Conservation (phyloP, 2,888 invertebrate species). For the Cyclophora punctaria region DNA sequence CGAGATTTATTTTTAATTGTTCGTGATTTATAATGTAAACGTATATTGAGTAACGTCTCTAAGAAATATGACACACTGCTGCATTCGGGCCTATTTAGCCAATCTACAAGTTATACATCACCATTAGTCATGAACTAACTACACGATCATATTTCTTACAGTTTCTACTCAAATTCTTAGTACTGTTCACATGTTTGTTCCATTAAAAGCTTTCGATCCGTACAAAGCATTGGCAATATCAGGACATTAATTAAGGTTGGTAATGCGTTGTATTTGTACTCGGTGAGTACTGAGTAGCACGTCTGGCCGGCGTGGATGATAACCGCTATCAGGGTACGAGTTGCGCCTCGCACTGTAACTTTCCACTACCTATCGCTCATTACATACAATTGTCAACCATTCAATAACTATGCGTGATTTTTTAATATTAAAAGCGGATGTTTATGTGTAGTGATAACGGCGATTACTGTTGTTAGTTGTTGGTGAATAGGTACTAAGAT, state of each 20-base stretch:
- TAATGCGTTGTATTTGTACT: neutral
- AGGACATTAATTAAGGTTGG: too few species aligned
- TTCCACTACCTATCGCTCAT: slow-evolving; percentile 39
- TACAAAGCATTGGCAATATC: too few species aligned
- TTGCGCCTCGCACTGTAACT: slow-evolving; percentile 34
- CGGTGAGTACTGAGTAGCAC: slow-evolving; percentile 16
- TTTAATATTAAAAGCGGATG: slow-evolving; percentile 31
- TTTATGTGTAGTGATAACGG: slow-evolving; percentile 19
- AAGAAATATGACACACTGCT: too few species aligned
- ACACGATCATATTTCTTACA: too few species aligned
- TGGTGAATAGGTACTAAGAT: too few species aligned
- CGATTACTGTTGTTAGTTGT: too few species aligned
- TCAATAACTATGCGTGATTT: slow-evolving; percentile 23
- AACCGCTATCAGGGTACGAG: slow-evolving; percentile 37
- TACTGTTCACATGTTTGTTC: too few species aligned
- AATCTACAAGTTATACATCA: too few species aligned
- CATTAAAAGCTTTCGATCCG: too few species aligned
- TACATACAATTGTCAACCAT: slow-evolving; percentile 10
- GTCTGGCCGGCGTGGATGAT: slow-evolving; percentile 37
- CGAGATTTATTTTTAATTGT: neutral
- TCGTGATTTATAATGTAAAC: neutral
- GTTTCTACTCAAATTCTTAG: too few species aligned
- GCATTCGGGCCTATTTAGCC: too few species aligned
- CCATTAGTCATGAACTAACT: too few species aligned
- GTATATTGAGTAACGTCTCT: neutral